Evolutionary conservation across 2,888 invertebrate genomes (phyloP).

Genomic region (Strigamia transsilvanica): DNA sequence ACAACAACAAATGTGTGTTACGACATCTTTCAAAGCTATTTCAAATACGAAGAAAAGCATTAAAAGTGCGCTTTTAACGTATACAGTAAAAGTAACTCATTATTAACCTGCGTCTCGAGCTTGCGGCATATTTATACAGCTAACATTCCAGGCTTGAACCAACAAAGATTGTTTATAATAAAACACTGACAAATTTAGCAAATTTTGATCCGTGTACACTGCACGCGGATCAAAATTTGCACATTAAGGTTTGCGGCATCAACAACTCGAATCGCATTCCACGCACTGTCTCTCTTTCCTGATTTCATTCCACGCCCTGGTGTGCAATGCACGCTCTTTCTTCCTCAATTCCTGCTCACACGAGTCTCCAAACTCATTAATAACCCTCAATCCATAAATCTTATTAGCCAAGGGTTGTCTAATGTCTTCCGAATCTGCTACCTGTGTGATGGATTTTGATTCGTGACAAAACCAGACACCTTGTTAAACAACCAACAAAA

Average conservation of each 20-base stretch:
- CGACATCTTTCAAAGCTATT: not conserved
- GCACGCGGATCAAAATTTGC: not conserved
- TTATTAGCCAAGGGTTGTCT: slow-evolving; percentile 19
- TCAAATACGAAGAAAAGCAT: not conserved
- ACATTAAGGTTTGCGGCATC: not conserved
- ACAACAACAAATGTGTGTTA: slow-evolving; percentile 7
- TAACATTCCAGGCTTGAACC: too few species aligned
- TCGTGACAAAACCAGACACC: slow-evolving; percentile 49
- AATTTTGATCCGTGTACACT: not conserved
- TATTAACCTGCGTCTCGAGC: too few species aligned
- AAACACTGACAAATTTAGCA: not conserved
- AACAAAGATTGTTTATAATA: not conserved
- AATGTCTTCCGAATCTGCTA: slow-evolving; percentile 27
- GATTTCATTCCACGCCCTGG: slow-evolving; percentile 8
- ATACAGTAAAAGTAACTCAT: not conserved
- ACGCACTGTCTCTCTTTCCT: not conserved
- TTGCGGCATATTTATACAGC: too few species aligned
- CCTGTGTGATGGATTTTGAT: slow-evolving; percentile 43
- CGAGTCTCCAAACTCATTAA: slow-evolving; percentile 29
- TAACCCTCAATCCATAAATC: slow-evolving; percentile 48
- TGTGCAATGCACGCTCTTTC: slow-evolving; percentile 29
- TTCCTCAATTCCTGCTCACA: slow-evolving; percentile 48
- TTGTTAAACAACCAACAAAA: slow-evolving; percentile 49
- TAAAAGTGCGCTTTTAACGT: not conserved
- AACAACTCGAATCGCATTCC: slow-evolving; percentile 34